These are phyloP conservation scores for Chanos chanos DNA, from an alignment of 2,797 vertebrate genomes.

Conservation along the genomic window DNA sequence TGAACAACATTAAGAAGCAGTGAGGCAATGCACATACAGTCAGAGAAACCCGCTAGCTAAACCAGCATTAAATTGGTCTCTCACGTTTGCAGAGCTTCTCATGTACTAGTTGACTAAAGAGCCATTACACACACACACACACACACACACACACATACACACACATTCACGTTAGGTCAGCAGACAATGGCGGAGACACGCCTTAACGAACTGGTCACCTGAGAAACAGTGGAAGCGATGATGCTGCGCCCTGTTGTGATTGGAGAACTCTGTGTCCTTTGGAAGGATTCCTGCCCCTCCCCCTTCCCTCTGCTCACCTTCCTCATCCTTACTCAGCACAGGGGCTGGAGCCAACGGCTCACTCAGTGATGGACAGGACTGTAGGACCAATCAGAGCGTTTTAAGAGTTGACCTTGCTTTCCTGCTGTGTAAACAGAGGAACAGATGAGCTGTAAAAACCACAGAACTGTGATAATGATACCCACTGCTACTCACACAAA, in stretches of 20 bases:
- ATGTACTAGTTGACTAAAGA: too few species aligned
- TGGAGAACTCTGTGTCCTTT: constrained; percentile 65
- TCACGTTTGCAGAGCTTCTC: too few species aligned
- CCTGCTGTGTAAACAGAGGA: constrained; percentile 42
- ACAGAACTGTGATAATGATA: constrained; percentile 15
- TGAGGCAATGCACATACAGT: too few species aligned
- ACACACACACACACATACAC: neutral
- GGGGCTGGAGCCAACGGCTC: constrained; percentile 30
- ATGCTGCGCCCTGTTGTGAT: constrained; percentile 51
- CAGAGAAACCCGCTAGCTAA: too few species aligned
- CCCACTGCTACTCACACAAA: neutral
- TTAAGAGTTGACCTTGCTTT: constrained; percentile 62
- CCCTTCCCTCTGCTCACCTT: constrained; percentile 50
- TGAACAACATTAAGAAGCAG: too few species aligned
- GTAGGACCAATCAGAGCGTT: constrained; percentile 47
- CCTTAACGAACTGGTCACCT: constrained; percentile 53
- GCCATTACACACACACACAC: constrained; percentile 8
- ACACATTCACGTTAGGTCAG: neutral
- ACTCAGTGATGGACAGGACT: constrained; percentile 29
- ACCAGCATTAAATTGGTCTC: too few species aligned
- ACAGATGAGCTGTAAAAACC: constrained; percentile 44
- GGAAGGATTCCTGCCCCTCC: constrained; percentile 51
- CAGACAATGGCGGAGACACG: constrained; percentile 27
- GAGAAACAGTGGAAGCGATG: constrained; percentile 63
- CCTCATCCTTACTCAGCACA: constrained; percentile 51